Evolutionary conservation across 2,113 vertebrate species (phyloP), one percentile per base, ranked within the genome.

Genomic region (Harpagus bidentatus): DNA sequence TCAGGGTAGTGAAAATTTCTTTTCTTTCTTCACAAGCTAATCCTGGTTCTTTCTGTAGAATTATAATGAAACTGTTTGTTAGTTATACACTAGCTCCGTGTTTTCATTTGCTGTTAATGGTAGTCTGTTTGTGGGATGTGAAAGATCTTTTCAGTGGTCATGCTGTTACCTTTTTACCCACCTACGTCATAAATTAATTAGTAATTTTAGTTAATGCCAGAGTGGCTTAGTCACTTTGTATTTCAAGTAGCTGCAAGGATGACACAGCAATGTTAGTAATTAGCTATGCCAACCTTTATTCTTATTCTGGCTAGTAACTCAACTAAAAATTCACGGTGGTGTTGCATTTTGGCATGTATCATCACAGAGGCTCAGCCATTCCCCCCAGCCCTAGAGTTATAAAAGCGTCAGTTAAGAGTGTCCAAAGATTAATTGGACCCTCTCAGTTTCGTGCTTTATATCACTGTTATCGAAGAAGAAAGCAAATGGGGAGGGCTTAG

Each of bases 121-220:
- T 56, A 65, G 89, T 94, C 65, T 79, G 13, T 72, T 76, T 61
- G 61, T 77, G 42, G 42, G 26, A 82, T n/a, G 17, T 71, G 32
- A 82, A 58, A 4, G 1, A 23, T 72, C 43, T 70, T 70, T 94
- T 73, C 63, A 85, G 55, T 82, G 84, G 65, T 89, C 69, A 48
- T 4, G 9, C 55, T 82, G n/a, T 89, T 88, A 83, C 67, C 79
- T 93, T 93, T 91, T 82, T 96, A 81, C 79, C 69, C 29, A 56
- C 25, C 20, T 88, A 78, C 19, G 11, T 88, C 55, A 92, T 86
- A 82, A 95, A 96, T 82, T 90, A 96, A 94, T 97, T 80, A 93
- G 78, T 82, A 91, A 93, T 94, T 96, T 95, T 62, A 90, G 55
- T 88, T 77, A 90, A 73, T 86, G 59, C 48, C n/a, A 72, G 22